Conservation (phyloP, 2,797 vertebrate genomes). For the Synaphobranchus kaupii region DNA sequence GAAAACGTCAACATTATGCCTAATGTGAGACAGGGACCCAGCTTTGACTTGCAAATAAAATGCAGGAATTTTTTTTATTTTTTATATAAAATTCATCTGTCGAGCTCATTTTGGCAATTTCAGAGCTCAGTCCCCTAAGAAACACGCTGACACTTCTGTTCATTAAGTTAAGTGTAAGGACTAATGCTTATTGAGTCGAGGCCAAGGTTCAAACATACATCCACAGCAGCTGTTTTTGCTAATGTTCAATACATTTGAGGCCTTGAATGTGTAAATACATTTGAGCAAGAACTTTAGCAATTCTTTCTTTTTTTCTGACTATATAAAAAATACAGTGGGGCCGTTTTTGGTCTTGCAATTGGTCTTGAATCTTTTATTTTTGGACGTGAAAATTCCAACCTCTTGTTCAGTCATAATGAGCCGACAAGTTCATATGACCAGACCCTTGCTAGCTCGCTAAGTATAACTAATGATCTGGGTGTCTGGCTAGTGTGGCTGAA, state of each 20-base stretch:
- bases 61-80: background rate
- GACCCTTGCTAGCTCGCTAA: background rate
- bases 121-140: background rate
- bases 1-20: background rate
- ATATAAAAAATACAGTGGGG: background rate
- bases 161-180: background rate
- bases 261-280: background rate
- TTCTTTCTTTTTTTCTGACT: background rate
- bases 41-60: background rate
- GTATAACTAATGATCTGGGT: background rate
- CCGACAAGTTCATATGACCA: background rate
- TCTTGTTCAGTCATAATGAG: background rate
- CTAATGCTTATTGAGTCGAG: background rate
- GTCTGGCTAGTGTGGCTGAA: background rate
- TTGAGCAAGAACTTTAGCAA: conserved; percentile 3
- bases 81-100: background rate
- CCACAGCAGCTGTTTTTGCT: background rate
- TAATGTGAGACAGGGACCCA: background rate
- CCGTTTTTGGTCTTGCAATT: background rate
- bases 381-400: background rate
- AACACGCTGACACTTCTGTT: background rate
- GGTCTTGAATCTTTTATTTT: background rate
- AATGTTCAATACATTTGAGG: background rate
- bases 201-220: background rate
- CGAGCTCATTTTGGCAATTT: background rate